These are phyloP conservation scores for Caiman crocodilus DNA, from an alignment of 2,797 vertebrate genomes.

Conservation along the genomic window DNA sequence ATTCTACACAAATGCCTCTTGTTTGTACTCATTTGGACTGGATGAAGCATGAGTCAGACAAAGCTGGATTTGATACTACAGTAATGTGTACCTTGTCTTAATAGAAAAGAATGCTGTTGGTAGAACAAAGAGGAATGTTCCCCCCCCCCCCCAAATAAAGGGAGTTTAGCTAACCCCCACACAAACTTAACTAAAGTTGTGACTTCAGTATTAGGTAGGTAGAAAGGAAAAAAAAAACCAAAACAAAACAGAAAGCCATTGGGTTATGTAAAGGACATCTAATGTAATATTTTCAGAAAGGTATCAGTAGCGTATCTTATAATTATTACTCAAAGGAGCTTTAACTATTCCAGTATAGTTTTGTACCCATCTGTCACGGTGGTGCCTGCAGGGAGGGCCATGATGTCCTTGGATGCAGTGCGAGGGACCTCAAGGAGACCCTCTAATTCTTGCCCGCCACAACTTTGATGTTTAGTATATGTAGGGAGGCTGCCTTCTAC, in stretches of 20 bases:
- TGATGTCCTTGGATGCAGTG: no score
- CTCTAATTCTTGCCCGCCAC: no score
- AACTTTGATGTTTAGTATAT: no score
- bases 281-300: not conserved
- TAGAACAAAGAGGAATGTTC: not conserved
- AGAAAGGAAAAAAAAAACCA: not conserved
- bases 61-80: not conserved
- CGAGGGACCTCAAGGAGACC: no score
- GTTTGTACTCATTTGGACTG: not conserved
- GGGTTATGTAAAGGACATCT: fast-evolving
- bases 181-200: not conserved
- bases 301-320: not conserved
- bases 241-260: not conserved
- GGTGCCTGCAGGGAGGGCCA: no score
- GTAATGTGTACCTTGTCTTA: not conserved
- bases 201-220: not conserved
- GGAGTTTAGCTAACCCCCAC: not conserved
- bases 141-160: not conserved
- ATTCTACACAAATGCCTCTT: not conserved
- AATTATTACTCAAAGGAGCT: not conserved
- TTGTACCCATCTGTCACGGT: no score
- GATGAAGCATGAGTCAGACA: not conserved
- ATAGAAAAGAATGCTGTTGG: not conserved
- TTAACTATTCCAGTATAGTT: not conserved
- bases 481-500: no score